Percentiles rank a stretch among this genome's conserved stretches.
Conservation (phyloP, 2,797 vertebrate genomes). For the Macrochelys suwanniensis region DNA sequence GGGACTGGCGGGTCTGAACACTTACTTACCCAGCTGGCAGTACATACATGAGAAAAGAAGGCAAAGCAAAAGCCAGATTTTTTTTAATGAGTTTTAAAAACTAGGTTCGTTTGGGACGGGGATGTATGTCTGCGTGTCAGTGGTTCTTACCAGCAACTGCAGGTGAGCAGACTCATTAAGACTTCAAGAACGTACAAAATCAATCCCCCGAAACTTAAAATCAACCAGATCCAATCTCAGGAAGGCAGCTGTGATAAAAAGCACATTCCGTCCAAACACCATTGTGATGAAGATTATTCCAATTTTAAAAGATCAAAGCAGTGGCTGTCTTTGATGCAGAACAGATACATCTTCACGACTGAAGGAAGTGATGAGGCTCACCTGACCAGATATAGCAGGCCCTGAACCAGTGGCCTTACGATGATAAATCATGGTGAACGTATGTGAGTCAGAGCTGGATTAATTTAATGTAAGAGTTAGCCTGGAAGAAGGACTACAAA, state of each 20-base stretch:
- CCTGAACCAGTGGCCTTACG: neutral
- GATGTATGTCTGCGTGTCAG: neutral
- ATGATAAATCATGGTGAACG: neutral
- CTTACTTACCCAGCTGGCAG: constrained; percentile 1
- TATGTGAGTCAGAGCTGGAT: neutral
- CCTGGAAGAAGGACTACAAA: neutral
- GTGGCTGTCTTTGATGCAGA: neutral
- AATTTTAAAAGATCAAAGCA: neutral
- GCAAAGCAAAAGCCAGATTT: neutral
- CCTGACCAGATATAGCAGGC: neutral
- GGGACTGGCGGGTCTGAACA: neutral
- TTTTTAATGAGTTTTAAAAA: neutral
- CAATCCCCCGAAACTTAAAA: neutral
- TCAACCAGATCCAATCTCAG: neutral
- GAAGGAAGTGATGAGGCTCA: neutral
- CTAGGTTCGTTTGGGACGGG: neutral
- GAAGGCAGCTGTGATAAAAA: neutral
- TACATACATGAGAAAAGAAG: neutral
- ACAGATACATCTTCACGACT: neutral
- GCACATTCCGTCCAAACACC: neutral
- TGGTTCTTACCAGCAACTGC: neutral
- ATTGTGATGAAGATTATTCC: neutral
- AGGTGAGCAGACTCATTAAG: rapidly evolving
- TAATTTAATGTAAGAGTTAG: neutral
- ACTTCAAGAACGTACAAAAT: rapidly evolving